Percentiles rank a stretch among this genome's conserved stretches.
phyloP scores from a whole-genome alignment of 2,113 vertebrate genomes.

The Lepus americanus region DNA sequence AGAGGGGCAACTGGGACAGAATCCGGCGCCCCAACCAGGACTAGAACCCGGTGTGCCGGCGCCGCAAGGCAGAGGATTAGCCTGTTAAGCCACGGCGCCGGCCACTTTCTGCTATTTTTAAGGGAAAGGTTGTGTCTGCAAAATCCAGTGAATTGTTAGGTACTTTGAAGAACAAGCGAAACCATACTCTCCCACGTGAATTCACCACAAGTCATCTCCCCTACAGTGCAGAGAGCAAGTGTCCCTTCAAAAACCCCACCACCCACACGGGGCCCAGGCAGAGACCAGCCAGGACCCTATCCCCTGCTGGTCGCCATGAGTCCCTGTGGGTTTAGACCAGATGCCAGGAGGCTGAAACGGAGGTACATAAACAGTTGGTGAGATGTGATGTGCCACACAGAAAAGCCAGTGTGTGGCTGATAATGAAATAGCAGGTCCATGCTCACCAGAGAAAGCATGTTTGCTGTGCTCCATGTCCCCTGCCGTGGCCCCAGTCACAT shows the following conservation, averaged over 20 bases:
- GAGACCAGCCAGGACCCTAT: background rate
- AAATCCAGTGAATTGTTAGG: background rate
- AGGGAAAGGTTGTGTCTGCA: background rate
- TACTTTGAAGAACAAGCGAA: conserved; percentile 20
- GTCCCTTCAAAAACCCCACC: background rate
- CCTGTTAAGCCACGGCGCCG: no score
- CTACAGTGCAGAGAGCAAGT: fast-evolving
- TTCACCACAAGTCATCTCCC: background rate
- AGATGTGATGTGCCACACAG: background rate
- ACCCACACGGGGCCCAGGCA: fast-evolving
- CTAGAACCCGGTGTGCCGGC: no score
- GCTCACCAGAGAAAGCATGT: background rate
- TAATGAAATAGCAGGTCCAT: background rate
- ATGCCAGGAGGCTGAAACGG: background rate
- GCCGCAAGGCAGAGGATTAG: no score
- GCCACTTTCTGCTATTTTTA: background rate
- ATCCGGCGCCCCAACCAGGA: no score
- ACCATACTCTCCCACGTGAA: background rate
- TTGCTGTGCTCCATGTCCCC: background rate
- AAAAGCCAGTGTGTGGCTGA: background rate
- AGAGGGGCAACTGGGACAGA: no score
- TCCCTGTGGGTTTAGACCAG: background rate
- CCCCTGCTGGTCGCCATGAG: no score
- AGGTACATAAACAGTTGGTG: background rate
- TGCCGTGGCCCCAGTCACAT: no score